A percentile compares a stretch with the other conserved stretches of the same genome.
Evolutionary conservation across 2,797 vertebrate species (phyloP).

Genomic region (Channallabes apus): DNA sequence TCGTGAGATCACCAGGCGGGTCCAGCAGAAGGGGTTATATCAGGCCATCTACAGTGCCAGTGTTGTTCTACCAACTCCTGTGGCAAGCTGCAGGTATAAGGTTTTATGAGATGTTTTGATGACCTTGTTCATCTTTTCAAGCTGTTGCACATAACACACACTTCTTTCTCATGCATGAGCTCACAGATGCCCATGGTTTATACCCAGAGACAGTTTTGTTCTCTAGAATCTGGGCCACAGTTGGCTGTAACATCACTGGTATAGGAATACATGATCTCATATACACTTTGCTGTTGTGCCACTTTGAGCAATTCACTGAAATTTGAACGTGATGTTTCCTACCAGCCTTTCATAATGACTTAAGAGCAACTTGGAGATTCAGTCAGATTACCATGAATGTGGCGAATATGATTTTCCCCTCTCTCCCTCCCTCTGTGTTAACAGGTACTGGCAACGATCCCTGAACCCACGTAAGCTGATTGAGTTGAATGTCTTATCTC

Average conservation of each 20-base stretch:
- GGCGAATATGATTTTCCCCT: neutral
- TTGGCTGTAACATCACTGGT: neutral
- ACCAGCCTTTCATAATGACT: neutral
- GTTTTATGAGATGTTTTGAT: neutral
- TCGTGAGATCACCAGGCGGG: constrained; percentile 87
- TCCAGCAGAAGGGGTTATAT: constrained; percentile 84
- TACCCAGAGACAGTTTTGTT: neutral
- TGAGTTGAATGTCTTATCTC: constrained; percentile 86
- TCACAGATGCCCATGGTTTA: neutral
- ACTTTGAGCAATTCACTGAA: neutral
- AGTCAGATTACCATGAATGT: constrained; percentile 9
- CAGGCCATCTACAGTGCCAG: constrained; percentile 88
- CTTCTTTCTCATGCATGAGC: neutral
- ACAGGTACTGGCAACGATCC: constrained; percentile 89
- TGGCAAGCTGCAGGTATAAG: constrained; percentile 88
- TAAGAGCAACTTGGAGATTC: neutral
- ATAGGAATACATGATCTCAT: neutral
- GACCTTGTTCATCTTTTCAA: neutral
- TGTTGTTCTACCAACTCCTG: constrained; percentile 86
- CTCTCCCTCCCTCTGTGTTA: constrained; percentile 16
- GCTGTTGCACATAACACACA: neutral
- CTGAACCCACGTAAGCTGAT: constrained; percentile 89
- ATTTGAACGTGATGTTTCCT: neutral
- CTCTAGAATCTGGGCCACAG: neutral
- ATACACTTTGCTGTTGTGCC: neutral